Evolutionary conservation across 2,113 vertebrate species (phyloP), one percentile per base, ranked within the genome.

Genomic region (Dipodomys merriami): DNA sequence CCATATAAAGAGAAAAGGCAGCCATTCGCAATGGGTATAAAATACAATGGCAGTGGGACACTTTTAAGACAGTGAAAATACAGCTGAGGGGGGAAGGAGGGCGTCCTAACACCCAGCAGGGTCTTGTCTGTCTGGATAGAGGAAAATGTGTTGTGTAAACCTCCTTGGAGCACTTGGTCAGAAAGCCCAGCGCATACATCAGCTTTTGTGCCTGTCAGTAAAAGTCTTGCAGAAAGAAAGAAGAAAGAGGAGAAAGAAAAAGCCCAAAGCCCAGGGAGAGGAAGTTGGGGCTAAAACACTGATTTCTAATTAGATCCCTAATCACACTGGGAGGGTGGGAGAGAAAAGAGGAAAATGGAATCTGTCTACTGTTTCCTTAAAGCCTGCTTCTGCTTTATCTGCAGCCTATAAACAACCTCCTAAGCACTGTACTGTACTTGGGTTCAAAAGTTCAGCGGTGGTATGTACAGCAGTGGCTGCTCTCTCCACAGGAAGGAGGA

Each of bases 281-380:
- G 96, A 97, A 98, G 74, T 46, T 90, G 53, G 53, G 53, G 96
- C 97, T 94, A 74, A 91, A 97, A 78, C 95, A 74, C 87, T 94
- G 88, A 68, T 93, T 97, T 95, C 93, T 96, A 97, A 96, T 96
- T 96, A 96, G 96, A 95, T 96, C 93, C 69, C 95, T 94, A 96
- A 94, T 96, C 95, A 96, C 93, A 96, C 82, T 78, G 84, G 95
- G 97, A 96, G 53, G 53, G 53, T 57, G 53, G 53, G 8, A 13
- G 53, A 57, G 53, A 57, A 89, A 95, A 96, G 95, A 96, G 64
- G 96, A 96, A 95, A 83, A 79, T 86, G 95, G 95, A 57, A 77
- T 93, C 92, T 95, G 89, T 86, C 96, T 92, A 83, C 73, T 33
- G 88, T 84, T 97, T 98, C 96, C 97, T 96, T 96, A 71, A 90